These are phyloP conservation scores for Australoheros facetus DNA, from an alignment of 2,797 vertebrate genomes.

Conservation along the genomic window DNA sequence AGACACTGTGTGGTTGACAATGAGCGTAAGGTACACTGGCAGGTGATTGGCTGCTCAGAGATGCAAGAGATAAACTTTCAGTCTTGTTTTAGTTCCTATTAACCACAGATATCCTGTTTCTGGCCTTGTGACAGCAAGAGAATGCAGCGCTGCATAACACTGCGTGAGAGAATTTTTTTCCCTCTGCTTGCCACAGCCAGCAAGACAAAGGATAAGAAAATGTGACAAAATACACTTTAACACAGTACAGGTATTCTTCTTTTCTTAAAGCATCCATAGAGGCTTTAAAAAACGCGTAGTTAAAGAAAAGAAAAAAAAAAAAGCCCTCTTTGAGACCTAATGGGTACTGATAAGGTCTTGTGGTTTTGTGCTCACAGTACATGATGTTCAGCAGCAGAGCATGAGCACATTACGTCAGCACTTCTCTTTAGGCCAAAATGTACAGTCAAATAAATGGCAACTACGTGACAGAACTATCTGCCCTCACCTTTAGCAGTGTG, in stretches of 20 bases:
- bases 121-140: slow-evolving; percentile 70
- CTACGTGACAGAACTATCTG: background rate
- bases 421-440: slow-evolving; percentile 16
- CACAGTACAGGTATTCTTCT: background rate
- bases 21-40: slow-evolving; percentile 78
- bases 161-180: slow-evolving; percentile 25
- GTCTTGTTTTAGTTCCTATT: slow-evolving; percentile 79
- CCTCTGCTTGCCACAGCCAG: slow-evolving; percentile 19
- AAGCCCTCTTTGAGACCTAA: background rate
- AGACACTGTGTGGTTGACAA: slow-evolving; percentile 76
- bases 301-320: background rate
- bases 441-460: background rate
- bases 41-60: slow-evolving; percentile 85
- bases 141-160: slow-evolving; percentile 43
- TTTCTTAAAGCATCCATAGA: background rate
- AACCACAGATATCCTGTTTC: slow-evolving; percentile 85
- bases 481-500: slow-evolving; percentile 89
- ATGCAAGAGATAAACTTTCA: slow-evolving; percentile 77
- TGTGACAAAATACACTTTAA: slow-evolving; percentile 1
- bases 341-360: slow-evolving; percentile 11
- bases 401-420: slow-evolving; percentile 34
- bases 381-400: slow-evolving; percentile 47
- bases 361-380: slow-evolving; percentile 54
- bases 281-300: background rate
- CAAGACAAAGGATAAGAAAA: slow-evolving; percentile 3